Base-by-base conservation (phyloP, 2,888 invertebrate species). In the Rhopalosiphum nymphaeae region DNA sequence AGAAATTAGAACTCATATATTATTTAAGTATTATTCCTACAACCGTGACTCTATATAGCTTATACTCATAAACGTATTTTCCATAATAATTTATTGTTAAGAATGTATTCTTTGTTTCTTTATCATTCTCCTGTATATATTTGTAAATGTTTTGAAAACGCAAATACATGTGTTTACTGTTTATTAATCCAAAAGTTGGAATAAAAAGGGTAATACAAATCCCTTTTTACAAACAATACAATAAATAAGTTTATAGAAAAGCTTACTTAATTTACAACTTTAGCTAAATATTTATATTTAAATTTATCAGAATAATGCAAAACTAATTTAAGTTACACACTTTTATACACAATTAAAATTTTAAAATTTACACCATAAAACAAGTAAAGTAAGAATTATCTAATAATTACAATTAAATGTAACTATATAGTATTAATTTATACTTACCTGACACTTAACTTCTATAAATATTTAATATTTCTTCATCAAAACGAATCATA, bases 211-310 rank as follows among this genome's bases (percentile, higher is more conserved):
- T 92, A 87, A 67, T 46, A 61, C 49, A 29, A 92, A 61, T 87
- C 91, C 91, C 26, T 86, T 92, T 87, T 87, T 61, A 92, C 57
- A 53, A 86, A 61, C 92, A 92, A 61, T 57, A 87, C 61, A 61
- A 92, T 46, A 67, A 92, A 92, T 87, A 61, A 87, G 86, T 92
- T 92, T 92, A 61, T 29, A 29, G 49, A 53, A 61, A 87, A 87
- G 42, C 26, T 61, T 61, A 57, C 92, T 87, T 87, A 92, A 87
- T 92, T 92, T 49, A 92, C 46, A 61, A 92, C 36, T 87, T 61
- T 36, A n/a, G 0, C 57, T 86, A 49, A 87, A 61, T 87, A 56
- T 91, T 61, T 86, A 42, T 92, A 92, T 49, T 92, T 42, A 87
- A 92, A 67, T 67, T 92, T 92, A 92, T 61, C 36, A 49, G 25